Evolutionary conservation across 2,797 vertebrate genomes (phyloP), one percentile per base, ranked within the genome.

Genomic region (Gobio occitaniae): DNA sequence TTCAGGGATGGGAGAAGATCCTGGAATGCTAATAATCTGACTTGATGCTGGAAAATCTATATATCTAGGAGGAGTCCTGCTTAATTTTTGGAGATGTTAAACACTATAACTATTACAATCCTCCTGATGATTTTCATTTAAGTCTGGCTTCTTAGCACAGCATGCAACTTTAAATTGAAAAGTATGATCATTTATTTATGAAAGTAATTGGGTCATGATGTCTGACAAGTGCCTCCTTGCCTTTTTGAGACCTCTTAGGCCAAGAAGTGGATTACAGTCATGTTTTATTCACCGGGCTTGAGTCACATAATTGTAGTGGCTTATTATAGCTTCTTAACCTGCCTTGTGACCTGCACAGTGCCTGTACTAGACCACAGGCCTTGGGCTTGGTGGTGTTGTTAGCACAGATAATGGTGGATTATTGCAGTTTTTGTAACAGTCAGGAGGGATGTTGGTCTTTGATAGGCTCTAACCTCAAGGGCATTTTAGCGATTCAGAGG

Each of bases 131-230:
- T 94, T 94, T 95, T 93, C 94, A 95, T 94, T 95, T 93, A 95
- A 93, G 94, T 94, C 93, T 90, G 87, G 87, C 93, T 94, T 95
- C 93, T 95, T 94, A 93, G 93, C 93, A 94, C 94, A 94, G 95
- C 95, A 95, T 95, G 95, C 75, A 91, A 92, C 94, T 95, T 96
- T 94, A 95, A 96, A 95, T 95, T 95, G 95, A 95, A 96, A 95
- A 92, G 91, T 93, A 92, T 94, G 75, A 95, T 96, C 93, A 97
- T 95, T 96, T 96, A 96, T 96, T 96, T 95, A 96, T 96, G 94
- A 95, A 92, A 94, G 94, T 96, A 96, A 96, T 96, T 96, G 96
- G 95, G 94, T 93, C 92, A 88, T 91, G 92, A 92, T 94, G 94
- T 95, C 95, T 94, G 95, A 96, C 95, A 96, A 96, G 95, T 94